A percentile compares a stretch with the other conserved stretches of the same genome.
phyloP scores from a whole-genome alignment of 2,888 invertebrate genomes.

The Empis livida region DNA sequence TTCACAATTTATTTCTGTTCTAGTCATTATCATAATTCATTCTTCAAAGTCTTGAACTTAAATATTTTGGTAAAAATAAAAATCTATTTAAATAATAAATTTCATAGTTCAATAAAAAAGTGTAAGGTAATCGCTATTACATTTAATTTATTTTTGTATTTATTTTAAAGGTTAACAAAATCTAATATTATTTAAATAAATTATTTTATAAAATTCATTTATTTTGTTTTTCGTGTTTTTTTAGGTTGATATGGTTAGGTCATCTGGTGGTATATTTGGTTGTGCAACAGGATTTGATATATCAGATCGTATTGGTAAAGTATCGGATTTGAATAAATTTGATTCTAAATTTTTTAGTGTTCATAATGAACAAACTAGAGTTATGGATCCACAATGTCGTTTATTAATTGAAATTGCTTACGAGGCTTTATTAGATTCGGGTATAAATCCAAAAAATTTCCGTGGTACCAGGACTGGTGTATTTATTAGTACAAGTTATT shows the following conservation, averaged over 20 bases:
- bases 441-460: conserved; percentile 45
- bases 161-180: no score
- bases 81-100: no score
- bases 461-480: conserved; percentile 52
- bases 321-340: conserved; percentile 50
- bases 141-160: no score
- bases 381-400: conserved; percentile 59
- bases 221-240: not conserved
- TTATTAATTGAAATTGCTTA: conserved; percentile 57
- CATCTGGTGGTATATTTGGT: conserved; percentile 39
- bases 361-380: conserved; percentile 52
- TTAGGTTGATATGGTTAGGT: conserved; percentile 21
- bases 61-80: no score
- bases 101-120: no score
- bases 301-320: conserved; percentile 52
- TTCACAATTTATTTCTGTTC: no score
- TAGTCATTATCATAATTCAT: no score
- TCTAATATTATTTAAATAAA: no score
- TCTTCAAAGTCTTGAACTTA: no score
- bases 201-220: not conserved
- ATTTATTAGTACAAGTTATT: conserved; percentile 49
- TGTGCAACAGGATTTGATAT: conserved; percentile 63
- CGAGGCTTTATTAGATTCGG: conserved; percentile 58
- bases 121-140: no score
- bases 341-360: conserved; percentile 57